Evolutionary conservation across 2,113 vertebrate genomes (phyloP), one percentile per base, ranked within the genome.

Genomic region (Rana temporaria): DNA sequence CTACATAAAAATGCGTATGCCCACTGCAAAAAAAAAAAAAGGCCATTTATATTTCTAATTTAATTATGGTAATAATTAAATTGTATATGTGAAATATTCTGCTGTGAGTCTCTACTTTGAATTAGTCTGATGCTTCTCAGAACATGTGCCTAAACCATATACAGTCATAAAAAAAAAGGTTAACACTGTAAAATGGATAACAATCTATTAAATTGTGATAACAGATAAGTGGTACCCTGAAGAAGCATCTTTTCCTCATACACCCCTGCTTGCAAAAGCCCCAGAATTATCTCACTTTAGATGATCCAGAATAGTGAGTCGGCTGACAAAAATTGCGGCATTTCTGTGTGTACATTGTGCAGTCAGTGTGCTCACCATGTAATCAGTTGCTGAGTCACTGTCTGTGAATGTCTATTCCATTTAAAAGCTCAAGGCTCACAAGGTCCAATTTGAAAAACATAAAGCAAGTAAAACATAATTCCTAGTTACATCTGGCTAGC

Each of bases 351-450:
- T 68, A 68, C 63, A 59, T 76, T 76, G 32, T 68, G 81, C 65
- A 75, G 71, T 52, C 71, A 66, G 64, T 74, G 60, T 22, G 71
- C 71, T 75, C 60, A 30, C 71, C 42, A 75, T 82, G 69, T 73
- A 82, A 73, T 65, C 69, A 24, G 48, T n/a, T n/a, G 62, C 80
- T 82, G 81, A 83, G 72, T 83, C 81, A 83, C 71, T 20, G 81
- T 76, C 71, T 68, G 52, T 60, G 32, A 83, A 83, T 83, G 81
- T 68, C 63, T 83, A 17, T 83, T 76, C 63, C 81, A 76, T 83
- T 67, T 59, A 32, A 76, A 59, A 19, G 24, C 60, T 82, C 18
- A 70, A 72, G 66, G 16, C 79, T 72, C 42, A 72, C 48, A 82
- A 66, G 42, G 62, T 30, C 32, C 22, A 60, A 57, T 74, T 82